Conservation (phyloP, 2,113 vertebrate genomes). For the Misgurnus anguillicaudatus region DNA sequence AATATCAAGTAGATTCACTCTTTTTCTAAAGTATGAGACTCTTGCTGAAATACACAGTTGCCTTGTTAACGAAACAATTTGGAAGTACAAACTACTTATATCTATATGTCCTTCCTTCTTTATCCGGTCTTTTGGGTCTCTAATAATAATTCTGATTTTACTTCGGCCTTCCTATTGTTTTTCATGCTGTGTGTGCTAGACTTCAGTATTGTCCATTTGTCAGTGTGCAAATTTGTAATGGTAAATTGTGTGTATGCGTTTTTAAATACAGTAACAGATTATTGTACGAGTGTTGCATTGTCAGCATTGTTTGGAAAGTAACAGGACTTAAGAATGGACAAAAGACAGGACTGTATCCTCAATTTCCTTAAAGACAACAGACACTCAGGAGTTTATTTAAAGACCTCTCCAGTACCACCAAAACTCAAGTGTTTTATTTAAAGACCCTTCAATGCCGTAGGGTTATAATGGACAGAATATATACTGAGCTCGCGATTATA, state of each 20-base stretch:
- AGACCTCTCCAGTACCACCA: slow-evolving; percentile 19
- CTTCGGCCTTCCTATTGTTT: not conserved
- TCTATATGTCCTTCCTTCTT: too few relatives aligned
- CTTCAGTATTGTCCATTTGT: not conserved
- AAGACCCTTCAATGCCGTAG: slow-evolving; percentile 9
- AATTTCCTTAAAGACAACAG: slow-evolving; percentile 41
- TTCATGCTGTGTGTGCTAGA: not conserved
- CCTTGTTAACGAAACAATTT: not conserved
- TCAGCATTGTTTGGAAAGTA: slow-evolving; percentile 19
- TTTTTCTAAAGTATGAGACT: not conserved
- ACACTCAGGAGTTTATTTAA: slow-evolving; percentile 23
- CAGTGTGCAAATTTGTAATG: not conserved
- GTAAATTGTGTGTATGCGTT: not conserved
- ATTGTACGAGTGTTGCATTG: not conserved
- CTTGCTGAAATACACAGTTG: too few relatives aligned
- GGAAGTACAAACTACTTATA: too few relatives aligned
- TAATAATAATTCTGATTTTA: not conserved
- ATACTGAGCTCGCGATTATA: not conserved
- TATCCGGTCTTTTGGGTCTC: too few relatives aligned
- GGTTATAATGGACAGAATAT: slow-evolving; percentile 21
- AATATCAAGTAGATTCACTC: not conserved
- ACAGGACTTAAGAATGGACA: slow-evolving; percentile 37
- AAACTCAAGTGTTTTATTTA: slow-evolving; percentile 52
- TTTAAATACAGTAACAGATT: not conserved
- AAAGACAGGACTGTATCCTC: slow-evolving; percentile 31